Base-by-base conservation (phyloP, 2,888 invertebrate genomes). In the Polydrusus cervinus region DNA sequence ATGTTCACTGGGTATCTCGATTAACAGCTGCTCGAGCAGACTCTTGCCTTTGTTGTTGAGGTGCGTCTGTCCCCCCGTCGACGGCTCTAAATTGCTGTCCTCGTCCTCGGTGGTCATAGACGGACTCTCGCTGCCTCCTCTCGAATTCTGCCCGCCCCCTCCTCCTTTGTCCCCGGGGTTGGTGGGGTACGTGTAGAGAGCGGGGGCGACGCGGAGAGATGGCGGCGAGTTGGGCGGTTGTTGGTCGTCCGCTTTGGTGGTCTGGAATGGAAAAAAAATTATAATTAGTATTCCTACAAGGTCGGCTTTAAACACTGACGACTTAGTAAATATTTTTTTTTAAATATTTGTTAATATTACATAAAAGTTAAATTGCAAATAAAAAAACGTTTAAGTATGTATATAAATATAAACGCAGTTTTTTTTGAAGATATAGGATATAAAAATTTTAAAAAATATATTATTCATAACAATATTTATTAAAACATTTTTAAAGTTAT, bases 111-210 rank as follows among this genome's bases (percentile, higher is more conserved):
- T 85, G 14, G 84, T 84, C 18, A 83, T 64, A 18, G 80, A 78
- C 2, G 87, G 86, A 78, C 86, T 87, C 30, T 85, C 86, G 8
- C 85, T 83, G 53, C 84, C 84, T 51, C 83, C 82, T 13, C 82
- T 76, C 34, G 72, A 77, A 11, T 75, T 60, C 13, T 34, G 67
- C n/a, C 57, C 34, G 34, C 34, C 51, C 14, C 68, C 74, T 20
- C 74, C 60, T 89, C 87, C 83, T 92, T 91, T 82, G 92, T 94
- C 65, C 91, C 92, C 71, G 8, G 80, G 77, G 84, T 93, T 93
- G 11, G 94, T 94, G 84, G 94, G 94, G 85, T 94, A 94, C 0
- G 94, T 94, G 84, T 93, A 94, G 16, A 93, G 87, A 6, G 94
- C 93, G 3, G 94, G 94, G 14, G 93, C 92, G 71, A 92, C 90